Conservation (phyloP, 2,888 invertebrate genomes). For the Sesia bembeciformis region DNA sequence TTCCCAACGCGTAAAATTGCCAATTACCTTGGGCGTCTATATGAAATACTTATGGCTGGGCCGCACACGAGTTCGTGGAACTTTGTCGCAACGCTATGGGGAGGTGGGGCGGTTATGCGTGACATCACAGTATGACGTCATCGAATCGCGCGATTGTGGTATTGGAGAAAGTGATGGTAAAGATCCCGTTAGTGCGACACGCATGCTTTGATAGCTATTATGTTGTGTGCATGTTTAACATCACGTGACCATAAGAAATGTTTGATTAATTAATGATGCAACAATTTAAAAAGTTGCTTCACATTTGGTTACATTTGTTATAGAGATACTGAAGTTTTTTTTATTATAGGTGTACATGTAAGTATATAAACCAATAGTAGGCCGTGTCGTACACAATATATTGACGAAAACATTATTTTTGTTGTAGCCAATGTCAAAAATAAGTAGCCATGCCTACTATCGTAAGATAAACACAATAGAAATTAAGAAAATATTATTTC, state of each 20-base stretch:
- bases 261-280: neutral
- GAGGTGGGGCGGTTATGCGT: conserved; percentile 13
- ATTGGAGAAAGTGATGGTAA: conserved; percentile 18
- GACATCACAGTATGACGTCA: conserved; percentile 59
- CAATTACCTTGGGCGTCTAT: no score
- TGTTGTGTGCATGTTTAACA: neutral
- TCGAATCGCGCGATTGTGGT: conserved; percentile 36
- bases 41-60: no score
- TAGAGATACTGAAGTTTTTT: no score
- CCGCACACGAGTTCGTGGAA: conserved; percentile 31
- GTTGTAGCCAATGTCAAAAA: no score
- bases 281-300: neutral
- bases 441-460: no score
- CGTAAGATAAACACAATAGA: no score
- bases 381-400: no score
- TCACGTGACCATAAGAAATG: neutral
- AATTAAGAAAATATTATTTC: no score
- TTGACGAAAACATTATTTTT: no score
- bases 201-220: neutral
- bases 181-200: conserved; percentile 2
- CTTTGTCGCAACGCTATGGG: conserved; percentile 22
- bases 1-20: no score
- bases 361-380: no score
- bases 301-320: neutral
- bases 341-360: no score